Percentiles rank a stretch among this genome's conserved stretches.
phyloP scores from a whole-genome alignment of 1,140 invertebrate genomes.

The Drosophila melanogaster region DNA sequence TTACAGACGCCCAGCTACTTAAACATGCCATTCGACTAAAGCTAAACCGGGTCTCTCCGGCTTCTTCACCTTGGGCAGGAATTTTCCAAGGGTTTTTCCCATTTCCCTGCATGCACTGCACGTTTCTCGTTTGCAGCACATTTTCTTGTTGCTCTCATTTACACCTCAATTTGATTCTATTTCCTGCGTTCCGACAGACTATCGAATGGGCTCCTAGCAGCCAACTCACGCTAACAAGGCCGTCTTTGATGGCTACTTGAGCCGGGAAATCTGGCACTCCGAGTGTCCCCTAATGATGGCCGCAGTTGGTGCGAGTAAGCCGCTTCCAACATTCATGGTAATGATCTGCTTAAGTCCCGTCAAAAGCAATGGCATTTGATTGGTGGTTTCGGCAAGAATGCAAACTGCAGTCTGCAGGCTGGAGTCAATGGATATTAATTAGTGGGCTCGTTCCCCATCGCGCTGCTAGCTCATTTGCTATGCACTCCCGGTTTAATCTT shows the following conservation, averaged over 20 bases:
- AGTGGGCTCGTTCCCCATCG: conserved; percentile 33
- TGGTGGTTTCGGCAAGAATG: neutral
- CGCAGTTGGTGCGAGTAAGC: conserved; percentile 23
- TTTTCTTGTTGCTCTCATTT: conserved; percentile 74
- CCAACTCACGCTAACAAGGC: conserved; percentile 28
- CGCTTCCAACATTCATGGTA: conserved; percentile 58
- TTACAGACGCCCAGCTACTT: conserved; percentile 69
- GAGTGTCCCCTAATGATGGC: conserved; percentile 65
- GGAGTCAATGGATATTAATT: conserved; percentile 44
- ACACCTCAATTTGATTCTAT: conserved; percentile 82
- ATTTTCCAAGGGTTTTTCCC: conserved; percentile 26
- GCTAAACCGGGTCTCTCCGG: conserved; percentile 45
- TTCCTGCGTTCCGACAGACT: conserved; percentile 52
- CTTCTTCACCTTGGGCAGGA: conserved; percentile 24
- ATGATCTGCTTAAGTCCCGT: conserved; percentile 58
- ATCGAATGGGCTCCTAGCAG: conserved; percentile 24
- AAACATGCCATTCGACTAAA: conserved; percentile 67
- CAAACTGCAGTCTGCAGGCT: neutral
- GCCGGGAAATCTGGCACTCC: conserved; percentile 37
- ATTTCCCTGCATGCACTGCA: conserved; percentile 69
- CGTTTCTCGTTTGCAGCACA: conserved; percentile 40
- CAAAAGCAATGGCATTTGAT: conserved; percentile 12
- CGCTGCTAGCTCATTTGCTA: conserved; percentile 28
- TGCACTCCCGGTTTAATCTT: conserved; percentile 20
- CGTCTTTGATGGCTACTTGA: conserved; percentile 54